Evolutionary conservation across 2,888 invertebrate species (phyloP).

Genomic region (Rhagophthalmus giganteus): DNA sequence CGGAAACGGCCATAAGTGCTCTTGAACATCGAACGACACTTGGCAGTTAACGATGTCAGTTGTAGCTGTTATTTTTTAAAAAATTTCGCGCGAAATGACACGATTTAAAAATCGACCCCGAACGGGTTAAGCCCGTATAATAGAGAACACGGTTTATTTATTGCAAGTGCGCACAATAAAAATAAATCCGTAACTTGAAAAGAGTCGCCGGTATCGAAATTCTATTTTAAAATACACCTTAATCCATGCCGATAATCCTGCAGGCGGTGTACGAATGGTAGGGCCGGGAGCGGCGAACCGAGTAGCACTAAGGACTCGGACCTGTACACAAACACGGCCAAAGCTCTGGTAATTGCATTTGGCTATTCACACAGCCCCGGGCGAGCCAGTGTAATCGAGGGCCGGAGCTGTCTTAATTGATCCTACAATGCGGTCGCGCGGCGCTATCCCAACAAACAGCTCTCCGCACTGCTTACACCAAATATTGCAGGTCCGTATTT

Average conservation of each 20-base stretch:
- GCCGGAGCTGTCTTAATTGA: conserved; percentile 49
- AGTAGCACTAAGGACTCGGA: conserved; percentile 41
- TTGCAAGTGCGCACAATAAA: no score
- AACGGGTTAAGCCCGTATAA: no score
- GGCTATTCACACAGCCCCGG: conserved; percentile 48
- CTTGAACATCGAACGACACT: no score
- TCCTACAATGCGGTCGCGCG: conserved; percentile 45
- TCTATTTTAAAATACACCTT: conserved; percentile 18
- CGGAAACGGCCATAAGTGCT: no score
- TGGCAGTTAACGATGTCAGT: no score
- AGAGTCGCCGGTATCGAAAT: not conserved
- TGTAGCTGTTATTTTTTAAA: no score
- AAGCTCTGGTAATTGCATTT: conserved; percentile 49
- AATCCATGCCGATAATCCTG: conserved; percentile 29
- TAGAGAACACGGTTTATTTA: no score
- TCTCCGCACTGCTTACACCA: conserved; percentile 22
- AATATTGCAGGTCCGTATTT: conserved; percentile 18
- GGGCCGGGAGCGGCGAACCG: conserved; percentile 32
- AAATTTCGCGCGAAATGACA: no score
- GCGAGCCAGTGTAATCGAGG: conserved; percentile 44
- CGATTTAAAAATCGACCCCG: no score
- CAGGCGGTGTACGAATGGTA: conserved; percentile 18
- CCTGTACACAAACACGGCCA: conserved; percentile 45
- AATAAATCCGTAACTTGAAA: not conserved
- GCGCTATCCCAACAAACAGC: conserved; percentile 36